Base-by-base conservation (phyloP, 2,113 vertebrate species). In the Felis chaus region DNA sequence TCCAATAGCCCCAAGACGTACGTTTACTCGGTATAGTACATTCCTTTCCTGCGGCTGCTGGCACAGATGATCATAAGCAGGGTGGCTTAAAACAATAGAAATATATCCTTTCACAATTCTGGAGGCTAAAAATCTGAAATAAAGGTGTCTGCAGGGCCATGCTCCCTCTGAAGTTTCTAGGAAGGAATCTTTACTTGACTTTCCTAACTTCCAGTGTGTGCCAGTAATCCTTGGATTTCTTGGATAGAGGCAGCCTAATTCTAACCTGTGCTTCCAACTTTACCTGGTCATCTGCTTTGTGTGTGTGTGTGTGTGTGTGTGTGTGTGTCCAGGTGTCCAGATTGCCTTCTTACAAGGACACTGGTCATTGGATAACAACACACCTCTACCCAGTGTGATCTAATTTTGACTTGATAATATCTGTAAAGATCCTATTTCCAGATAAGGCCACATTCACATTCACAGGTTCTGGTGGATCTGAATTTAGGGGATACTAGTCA, bases 11-110 rank as follows among this genome's bases (percentile, higher is more conserved):
- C 21, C 31, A 48, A 15, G n/a, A 81, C 3, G 1, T 6, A 9
- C 1, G 14, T 19, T 76, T 78, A 29, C 7, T 53, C 18, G 18
- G 2, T 14, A 5, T 16, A 1, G 4, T 14, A 4, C 11, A 1
- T 36, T 23, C 19, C 5, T 73, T 85, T 39, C 9, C 21, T 36
- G 41, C 15, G 36, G 14, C 18, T 65, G 10, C 7, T 25, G 5
- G 25, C 10, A 41, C 45, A 92, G 45, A 29, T 8, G 16, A 8
- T 25, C 18, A 39, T 15, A 36, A 79, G 33, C 29, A 36, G 19
- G 3, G 13, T 71, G 29, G 6, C 53, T 79, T 63, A 65, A 73
- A 55, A 66, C 25, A 68, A 33, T 3, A 80, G 13, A 41, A n/a
- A 57, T 84, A 61, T 71, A 25, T 15, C 66, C 48, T 65, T n/a